Percentiles rank a stretch among this genome's conserved stretches.
These are phyloP conservation scores for Coryphaenoides rupestris DNA, from an alignment of 2,113 vertebrate species.

Conservation along the genomic window DNA sequence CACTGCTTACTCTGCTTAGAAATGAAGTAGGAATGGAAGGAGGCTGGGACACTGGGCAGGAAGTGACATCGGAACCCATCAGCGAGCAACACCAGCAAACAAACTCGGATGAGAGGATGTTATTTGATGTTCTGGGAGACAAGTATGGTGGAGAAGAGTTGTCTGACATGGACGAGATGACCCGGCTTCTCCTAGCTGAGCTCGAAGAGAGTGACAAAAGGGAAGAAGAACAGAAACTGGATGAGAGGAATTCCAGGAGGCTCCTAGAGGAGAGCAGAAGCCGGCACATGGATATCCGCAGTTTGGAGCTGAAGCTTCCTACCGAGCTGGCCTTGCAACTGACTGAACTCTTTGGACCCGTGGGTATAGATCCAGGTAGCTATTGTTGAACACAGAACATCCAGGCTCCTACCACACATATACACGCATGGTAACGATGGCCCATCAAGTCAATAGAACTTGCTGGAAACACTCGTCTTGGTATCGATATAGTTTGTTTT, in stretches of 20 bases:
- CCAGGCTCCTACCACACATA: background rate
- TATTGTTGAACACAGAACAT: background rate
- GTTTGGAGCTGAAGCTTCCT: constrained; percentile 85
- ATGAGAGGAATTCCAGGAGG: constrained; percentile 14
- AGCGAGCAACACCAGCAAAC: background rate
- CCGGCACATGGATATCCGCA: constrained; percentile 78
- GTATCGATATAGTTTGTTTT: too few relatives aligned
- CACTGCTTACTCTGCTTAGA: background rate
- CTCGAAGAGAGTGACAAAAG: constrained; percentile 53
- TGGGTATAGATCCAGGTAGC: constrained; percentile 91
- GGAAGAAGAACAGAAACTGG: constrained; percentile 33
- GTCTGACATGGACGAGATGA: constrained; percentile 45
- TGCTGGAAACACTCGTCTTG: too few relatives aligned
- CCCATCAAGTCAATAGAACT: too few relatives aligned
- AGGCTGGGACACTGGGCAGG: background rate
- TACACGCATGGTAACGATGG: too few relatives aligned
- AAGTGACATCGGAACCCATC: constrained; percentile 11
- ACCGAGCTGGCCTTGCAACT: constrained; percentile 92
- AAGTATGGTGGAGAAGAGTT: constrained; percentile 29
- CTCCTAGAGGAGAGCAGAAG: constrained; percentile 19
- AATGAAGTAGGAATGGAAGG: constrained; percentile 5
- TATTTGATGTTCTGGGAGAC: constrained; percentile 12
- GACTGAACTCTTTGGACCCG: constrained; percentile 92
- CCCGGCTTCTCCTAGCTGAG: constrained; percentile 48
- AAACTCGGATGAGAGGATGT: constrained; percentile 12